Conservation (phyloP, 2,113 vertebrate genomes). For the Rissa tridactyla region DNA sequence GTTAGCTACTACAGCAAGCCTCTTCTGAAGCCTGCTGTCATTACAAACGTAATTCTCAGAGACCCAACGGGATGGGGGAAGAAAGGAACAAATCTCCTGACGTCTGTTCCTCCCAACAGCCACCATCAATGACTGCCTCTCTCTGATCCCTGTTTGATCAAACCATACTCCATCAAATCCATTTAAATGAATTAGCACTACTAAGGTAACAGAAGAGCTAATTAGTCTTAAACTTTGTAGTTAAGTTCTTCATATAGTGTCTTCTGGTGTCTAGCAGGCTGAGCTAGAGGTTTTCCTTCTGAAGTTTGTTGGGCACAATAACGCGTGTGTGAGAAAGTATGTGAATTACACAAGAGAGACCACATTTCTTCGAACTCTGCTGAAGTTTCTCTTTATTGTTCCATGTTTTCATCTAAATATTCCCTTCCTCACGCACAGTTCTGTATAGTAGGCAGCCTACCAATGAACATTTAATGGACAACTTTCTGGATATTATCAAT, state of each 20-base stretch:
- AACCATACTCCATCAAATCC: conserved; percentile 20
- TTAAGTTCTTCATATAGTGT: not conserved
- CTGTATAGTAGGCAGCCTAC: not conserved
- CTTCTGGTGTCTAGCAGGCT: not conserved
- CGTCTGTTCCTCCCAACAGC: not conserved
- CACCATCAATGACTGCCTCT: not conserved
- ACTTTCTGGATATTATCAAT: not conserved
- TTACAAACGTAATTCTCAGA: conserved; percentile 45
- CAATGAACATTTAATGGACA: not conserved
- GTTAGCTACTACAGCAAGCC: conserved; percentile 50
- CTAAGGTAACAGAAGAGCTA: conserved; percentile 49
- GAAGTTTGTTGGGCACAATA: not conserved
- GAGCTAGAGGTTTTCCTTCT: conserved; percentile 4
- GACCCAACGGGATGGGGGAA: conserved; percentile 20
- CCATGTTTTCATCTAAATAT: not conserved
- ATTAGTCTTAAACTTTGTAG: conserved; percentile 55
- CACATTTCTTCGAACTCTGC: not conserved
- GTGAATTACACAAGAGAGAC: not conserved
- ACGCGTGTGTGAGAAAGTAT: not conserved
- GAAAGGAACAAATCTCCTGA: conserved; percentile 22
- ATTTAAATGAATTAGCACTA: conserved; percentile 55
- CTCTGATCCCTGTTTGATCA: conserved; percentile 17
- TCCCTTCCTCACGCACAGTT: not conserved
- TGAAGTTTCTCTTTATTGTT: not conserved
- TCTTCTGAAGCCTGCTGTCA: conserved; percentile 33